Base-by-base conservation (phyloP, 2,888 invertebrate genomes). In the Lepidochrysops patricia region DNA sequence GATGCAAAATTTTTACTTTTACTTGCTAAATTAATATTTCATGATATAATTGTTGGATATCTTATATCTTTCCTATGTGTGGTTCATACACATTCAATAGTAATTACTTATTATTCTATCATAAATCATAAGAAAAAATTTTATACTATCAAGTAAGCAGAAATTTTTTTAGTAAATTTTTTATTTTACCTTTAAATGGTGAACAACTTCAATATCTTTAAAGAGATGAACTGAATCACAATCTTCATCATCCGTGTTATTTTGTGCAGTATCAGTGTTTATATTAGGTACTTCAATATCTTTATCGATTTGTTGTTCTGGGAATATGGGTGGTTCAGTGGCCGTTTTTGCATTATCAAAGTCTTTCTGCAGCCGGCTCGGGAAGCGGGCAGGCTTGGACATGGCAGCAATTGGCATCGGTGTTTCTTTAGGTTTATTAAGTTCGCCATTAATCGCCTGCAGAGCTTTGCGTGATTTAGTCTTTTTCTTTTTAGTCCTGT, bases 161-260 rank as follows among this genome's bases (percentile, higher is more conserved):
- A n/a, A n/a, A n/a, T n/a, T n/a, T n/a, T n/a, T n/a, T n/a, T n/a
- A n/a, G n/a, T n/a, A n/a, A n/a, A n/a, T n/a, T n/a, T n/a, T n/a
- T 19, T 9, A 27, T 4, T 29, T 54, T 73, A 88, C 88, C 84
- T 89, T 86, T 26, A 77, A 66, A 73, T 86, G 80, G 74, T 87
- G 84, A 49, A 84, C 68, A 61, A 85, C 29, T 68, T 85, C 87
- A 68, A 89, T 76, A 70, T 89, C 88, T 70, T 89, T 87, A 80
- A 89, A 89, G 64, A 89, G 72, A 71, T 85, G 85, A 1, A 88
- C 80, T 43, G 86, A 85, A 32, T 81, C 68, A 6, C 73, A 71
- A 63, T 84, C 82, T 57, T 77, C 77, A 66, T 79, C 67, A 29
- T 68, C 65, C 27, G 63, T 15, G 50, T 69, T 64, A 19, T 68